Evolutionary conservation across 1,140 invertebrate species (phyloP), one percentile per base, ranked within the genome.

Genomic region (Bradysia coprophila): DNA sequence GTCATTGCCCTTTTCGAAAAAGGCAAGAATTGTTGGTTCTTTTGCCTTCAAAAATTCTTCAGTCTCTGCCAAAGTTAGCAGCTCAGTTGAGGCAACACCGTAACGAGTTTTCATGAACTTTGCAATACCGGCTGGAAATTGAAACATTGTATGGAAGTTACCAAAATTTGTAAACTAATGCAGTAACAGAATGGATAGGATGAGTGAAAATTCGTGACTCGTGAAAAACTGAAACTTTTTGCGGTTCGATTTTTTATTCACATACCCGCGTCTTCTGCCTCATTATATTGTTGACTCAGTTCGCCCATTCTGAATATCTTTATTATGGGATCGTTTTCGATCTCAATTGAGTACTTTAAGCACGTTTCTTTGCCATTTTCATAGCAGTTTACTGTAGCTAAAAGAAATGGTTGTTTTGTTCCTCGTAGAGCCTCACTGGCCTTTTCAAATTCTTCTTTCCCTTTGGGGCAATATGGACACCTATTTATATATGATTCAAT

Each of bases 381-480:
- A 11, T 92, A 96, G 73, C 95, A 99, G 59, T 99, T 94, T 36
- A 98, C 85, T 68, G 98, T 97, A 19, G 79, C 88, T 37, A 98
- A 66, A 38, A 76, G 66, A 31, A 98, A 82, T 39, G 91, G 81
- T 34, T 90, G 86, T 62, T 98, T 94, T 59, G 89, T 82, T 45
- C 71, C 71, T 51, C 82, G 79, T 5, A 98, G 62, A 43, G 76
- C 53, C 53, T 82, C 79, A 19, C 92, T 89, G 45, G 95, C 94
- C 63, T 89, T 85, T 36, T 91, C 91, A 63, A 87, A 98, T 65
- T 98, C 93, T 11, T 95, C 95, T 52, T 96, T 96, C 46, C 98
- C 64, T 59, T 78, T 76, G 63, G 98, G 98, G 66, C 95, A 98
- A 65, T 98, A 94, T 21, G 89, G 89, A 67, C 90, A 95, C 83